These are phyloP conservation scores for Furcula furcula DNA, from an alignment of 2,888 invertebrate genomes.

Conservation along the genomic window DNA sequence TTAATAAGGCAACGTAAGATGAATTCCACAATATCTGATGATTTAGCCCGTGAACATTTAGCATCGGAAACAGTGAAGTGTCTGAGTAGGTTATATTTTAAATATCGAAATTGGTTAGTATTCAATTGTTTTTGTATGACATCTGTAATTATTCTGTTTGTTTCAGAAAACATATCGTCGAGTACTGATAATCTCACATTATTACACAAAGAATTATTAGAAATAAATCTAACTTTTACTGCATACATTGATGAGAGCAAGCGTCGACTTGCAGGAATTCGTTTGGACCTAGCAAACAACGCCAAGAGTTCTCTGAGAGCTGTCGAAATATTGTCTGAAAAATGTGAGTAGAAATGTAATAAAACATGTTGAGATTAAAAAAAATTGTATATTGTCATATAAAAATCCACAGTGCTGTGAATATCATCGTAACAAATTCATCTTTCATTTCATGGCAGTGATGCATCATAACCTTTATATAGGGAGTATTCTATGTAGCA, in stretches of 20 bases:
- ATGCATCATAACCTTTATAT: too few relatives aligned
- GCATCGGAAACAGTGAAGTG: conserved; percentile 62
- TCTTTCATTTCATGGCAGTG: too few relatives aligned
- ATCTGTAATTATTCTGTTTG: conserved; percentile 14
- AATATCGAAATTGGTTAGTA: conserved; percentile 52
- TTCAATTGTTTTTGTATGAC: conserved; percentile 52
- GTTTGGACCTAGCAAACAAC: conserved; percentile 55
- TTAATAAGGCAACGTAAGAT: conserved; percentile 60
- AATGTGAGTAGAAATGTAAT: too few relatives aligned
- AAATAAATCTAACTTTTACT: conserved; percentile 70
- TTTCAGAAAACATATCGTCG: conserved; percentile 69
- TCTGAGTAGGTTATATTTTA: conserved; percentile 72
- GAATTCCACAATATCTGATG: conserved; percentile 71
- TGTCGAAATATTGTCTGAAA: conserved; percentile 58
- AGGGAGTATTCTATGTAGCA: too few relatives aligned
- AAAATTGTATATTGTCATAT: too few relatives aligned
- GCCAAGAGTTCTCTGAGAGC: conserved; percentile 63
- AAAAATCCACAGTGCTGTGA: too few relatives aligned
- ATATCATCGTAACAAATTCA: too few relatives aligned
- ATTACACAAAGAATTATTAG: conserved; percentile 64
- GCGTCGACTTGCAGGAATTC: conserved; percentile 51
- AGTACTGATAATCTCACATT: conserved; percentile 57
- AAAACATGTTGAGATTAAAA: background rate
- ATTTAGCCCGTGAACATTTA: conserved; percentile 63
- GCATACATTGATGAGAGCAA: conserved; percentile 69